Conservation (phyloP, 2,888 invertebrate species). For the Charanyca ferruginea region DNA sequence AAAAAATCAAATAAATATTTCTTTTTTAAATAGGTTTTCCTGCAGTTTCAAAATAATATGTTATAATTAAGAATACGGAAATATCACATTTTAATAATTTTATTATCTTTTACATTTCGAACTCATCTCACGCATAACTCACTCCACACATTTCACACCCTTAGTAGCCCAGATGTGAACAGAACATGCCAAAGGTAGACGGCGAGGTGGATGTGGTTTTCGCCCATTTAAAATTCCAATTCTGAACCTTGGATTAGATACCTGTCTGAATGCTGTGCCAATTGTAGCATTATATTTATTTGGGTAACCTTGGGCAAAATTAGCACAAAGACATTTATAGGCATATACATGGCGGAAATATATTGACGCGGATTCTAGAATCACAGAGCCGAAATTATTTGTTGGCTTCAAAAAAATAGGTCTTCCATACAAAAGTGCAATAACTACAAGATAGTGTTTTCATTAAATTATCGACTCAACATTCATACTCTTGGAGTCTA, state of each 20-base stretch:
- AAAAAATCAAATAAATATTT: too few relatives aligned
- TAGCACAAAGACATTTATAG: neutral
- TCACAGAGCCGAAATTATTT: too few relatives aligned
- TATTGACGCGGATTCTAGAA: too few relatives aligned
- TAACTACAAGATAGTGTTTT: too few relatives aligned
- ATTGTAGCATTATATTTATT: constrained; percentile 53
- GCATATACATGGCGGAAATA: neutral
- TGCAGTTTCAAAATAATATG: too few relatives aligned
- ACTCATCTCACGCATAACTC: constrained; percentile 34
- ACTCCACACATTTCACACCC: constrained; percentile 1
- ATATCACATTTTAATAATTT: too few relatives aligned
- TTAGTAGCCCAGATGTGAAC: constrained; percentile 61
- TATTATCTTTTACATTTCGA: neutral
- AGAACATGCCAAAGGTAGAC: constrained; percentile 67
- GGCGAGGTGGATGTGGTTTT: constrained; percentile 71
- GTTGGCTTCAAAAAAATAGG: too few relatives aligned
- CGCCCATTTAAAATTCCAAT: constrained; percentile 80
- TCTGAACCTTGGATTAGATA: constrained; percentile 68
- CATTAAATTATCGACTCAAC: too few relatives aligned
- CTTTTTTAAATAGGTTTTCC: too few relatives aligned
- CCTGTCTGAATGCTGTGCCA: constrained; percentile 43
- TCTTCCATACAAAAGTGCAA: too few relatives aligned
- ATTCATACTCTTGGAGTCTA: too few relatives aligned
- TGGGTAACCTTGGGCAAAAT: constrained; percentile 15
- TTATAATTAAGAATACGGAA: too few relatives aligned